Percentiles rank a stretch among this genome's conserved stretches.
phyloP scores from a whole-genome alignment of 2,797 vertebrate species.

The Diceros bicornis region DNA sequence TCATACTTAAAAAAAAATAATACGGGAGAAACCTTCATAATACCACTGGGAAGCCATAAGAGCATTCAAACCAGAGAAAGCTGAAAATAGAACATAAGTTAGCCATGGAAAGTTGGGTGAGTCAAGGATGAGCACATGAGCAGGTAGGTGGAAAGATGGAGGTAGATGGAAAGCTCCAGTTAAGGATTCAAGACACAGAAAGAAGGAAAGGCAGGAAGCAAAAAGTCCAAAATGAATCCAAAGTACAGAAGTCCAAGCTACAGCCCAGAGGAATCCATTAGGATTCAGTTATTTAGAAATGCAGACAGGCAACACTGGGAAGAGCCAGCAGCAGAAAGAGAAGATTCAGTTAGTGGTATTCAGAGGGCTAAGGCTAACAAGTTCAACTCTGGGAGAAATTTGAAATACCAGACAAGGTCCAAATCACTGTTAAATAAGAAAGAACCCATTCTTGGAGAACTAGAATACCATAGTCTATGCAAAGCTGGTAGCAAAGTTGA shows the following conservation, averaged over 20 bases:
- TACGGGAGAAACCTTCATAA: neutral
- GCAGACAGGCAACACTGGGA: neutral
- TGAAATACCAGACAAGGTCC: neutral
- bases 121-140: neutral
- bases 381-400: neutral
- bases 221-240: neutral
- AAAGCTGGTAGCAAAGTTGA: neutral
- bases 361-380: neutral
- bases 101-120: neutral
- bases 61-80: neutral
- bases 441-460: neutral
- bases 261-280: neutral
- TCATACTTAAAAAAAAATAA: neutral
- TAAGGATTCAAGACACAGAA: neutral
- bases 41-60: neutral
- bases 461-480: neutral
- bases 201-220: neutral
- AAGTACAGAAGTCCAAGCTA: neutral
- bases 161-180: neutral
- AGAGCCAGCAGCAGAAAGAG: neutral
- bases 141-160: neutral
- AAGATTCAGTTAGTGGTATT: neutral
- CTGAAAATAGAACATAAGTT: neutral
- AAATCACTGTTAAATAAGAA: neutral
- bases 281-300: neutral